Evolutionary conservation across 2,888 invertebrate genomes (phyloP), one percentile per base, ranked within the genome.

Genomic region (Scelioninae gen. 1): DNA sequence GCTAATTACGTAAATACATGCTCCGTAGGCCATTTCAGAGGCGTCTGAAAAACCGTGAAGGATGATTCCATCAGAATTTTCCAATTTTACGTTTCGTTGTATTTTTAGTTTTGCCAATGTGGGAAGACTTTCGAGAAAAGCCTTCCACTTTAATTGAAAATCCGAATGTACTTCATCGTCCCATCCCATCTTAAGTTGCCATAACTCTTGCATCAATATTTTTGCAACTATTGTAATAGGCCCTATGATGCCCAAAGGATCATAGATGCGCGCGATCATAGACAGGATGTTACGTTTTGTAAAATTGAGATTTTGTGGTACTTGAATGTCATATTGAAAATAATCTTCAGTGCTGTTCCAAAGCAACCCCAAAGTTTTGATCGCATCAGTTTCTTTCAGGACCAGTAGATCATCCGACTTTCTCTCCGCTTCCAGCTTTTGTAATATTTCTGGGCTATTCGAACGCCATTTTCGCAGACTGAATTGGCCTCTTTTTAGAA

Each of bases 201-300:
- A 84, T 4, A 82, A 38, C 1, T 58, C 29, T 66, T 82, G 78
- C 69, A 84, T 71, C 10, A 84, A 68, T 7, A 84, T 23, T 43
- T 85, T 80, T 11, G 77, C 84, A 16, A 38, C 75, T 5, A 84
- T 78, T 0, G 81, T 16, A 8, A 85, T 32, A 10, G 84, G 86
- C 0, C 76, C 66, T 0, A 83, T n/a, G 0, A 83, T 40, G 0
- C 82, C 82, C n/a, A 83, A 51, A 0, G 84, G 80, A 58, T 86
- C 85, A 56, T 77, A 85, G 0, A 84, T 72, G 49, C 76, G 74
- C 8, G 78, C 74, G 15, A 83, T 82, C 13, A 58, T 71, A 0
- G 80, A 84, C 0, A 85, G 29, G 0, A 83, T 63, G 8, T 29
- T 38, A 5, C 79, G 55, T 47, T 82, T 83, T 16, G 82, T 83